A percentile compares a stretch with the other conserved stretches of the same genome.
phyloP scores from a whole-genome alignment of 2,797 vertebrate species.

The Lagorchestes hirsutus region DNA sequence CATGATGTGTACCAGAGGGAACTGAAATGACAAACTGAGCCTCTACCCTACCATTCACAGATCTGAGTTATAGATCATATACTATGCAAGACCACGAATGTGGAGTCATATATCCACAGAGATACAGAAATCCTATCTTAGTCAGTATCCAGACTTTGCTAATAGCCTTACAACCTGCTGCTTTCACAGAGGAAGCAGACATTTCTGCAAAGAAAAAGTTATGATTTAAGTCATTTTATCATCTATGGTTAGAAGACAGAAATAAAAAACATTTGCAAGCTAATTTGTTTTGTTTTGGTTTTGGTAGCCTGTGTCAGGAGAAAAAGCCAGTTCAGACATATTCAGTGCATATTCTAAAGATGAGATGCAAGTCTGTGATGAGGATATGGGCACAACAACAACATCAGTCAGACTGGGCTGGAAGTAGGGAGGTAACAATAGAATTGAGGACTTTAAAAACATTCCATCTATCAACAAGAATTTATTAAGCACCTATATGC shows the following conservation, averaged over 20 bases:
- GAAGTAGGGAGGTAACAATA: not conserved
- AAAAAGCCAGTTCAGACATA: not conserved
- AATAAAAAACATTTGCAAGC: not conserved
- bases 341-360: not conserved
- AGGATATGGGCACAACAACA: not conserved
- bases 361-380: not conserved
- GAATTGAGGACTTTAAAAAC: not conserved
- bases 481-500: not conserved
- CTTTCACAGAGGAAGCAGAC: not conserved
- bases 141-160: not conserved
- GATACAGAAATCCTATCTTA: not conserved
- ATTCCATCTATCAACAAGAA: not conserved
- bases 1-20: not conserved
- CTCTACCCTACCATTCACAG: not conserved
- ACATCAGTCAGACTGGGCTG: not conserved
- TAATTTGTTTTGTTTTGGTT: not conserved
- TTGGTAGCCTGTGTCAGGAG: not conserved
- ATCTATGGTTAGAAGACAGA: not conserved
- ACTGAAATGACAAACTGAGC: not conserved
- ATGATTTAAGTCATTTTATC: not conserved
- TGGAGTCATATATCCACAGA: not conserved
- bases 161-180: not conserved
- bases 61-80: not conserved
- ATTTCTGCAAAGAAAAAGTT: not conserved
- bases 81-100: not conserved